Evolutionary conservation across 2,888 invertebrate genomes (phyloP).

Genomic region (Melieria omissa): DNA sequence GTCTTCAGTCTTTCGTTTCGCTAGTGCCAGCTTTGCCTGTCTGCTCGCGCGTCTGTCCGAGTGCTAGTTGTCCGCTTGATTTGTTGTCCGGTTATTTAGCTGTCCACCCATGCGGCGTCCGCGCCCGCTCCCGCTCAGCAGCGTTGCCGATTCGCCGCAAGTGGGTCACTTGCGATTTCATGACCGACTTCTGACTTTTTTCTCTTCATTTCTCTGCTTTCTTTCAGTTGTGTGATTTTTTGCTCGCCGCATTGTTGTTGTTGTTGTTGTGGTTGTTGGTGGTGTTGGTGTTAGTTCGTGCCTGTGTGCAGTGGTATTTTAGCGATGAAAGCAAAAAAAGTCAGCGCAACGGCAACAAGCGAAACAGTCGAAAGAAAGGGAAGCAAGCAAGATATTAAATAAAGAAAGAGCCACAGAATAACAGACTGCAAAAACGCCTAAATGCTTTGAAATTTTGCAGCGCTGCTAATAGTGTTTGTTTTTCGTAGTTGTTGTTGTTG

Average conservation of each 20-base stretch:
- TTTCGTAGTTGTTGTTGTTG: no score
- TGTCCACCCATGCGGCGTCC: slow-evolving; percentile 10
- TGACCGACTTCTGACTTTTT: slow-evolving; percentile 51
- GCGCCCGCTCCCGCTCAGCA: slow-evolving; percentile 15
- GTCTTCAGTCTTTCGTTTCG: slow-evolving; percentile 23
- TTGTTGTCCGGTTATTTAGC: slow-evolving; percentile 23
- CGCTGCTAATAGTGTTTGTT: no score
- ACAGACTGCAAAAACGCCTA: no score
- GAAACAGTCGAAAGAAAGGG: no score
- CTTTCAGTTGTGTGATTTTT: not conserved
- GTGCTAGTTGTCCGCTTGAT: slow-evolving; percentile 8
- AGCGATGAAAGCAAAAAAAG: no score
- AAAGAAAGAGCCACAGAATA: no score
- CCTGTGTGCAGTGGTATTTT: no score
- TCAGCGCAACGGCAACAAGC: no score
- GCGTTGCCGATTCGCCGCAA: slow-evolving; percentile 29
- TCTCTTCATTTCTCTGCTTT: slow-evolving; percentile 10
- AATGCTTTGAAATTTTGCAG: no score
- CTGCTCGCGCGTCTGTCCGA: slow-evolving; percentile 6
- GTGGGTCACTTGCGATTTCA: slow-evolving; percentile 56
- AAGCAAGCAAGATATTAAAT: no score
- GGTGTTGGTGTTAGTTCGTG: not conserved
- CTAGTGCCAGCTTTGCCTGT: slow-evolving; percentile 25
- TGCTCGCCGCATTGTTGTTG: not conserved
- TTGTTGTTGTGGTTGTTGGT: slow-evolving; percentile 15